Base-by-base conservation (phyloP, 2,888 invertebrate genomes). In the Melolontha melolontha region DNA sequence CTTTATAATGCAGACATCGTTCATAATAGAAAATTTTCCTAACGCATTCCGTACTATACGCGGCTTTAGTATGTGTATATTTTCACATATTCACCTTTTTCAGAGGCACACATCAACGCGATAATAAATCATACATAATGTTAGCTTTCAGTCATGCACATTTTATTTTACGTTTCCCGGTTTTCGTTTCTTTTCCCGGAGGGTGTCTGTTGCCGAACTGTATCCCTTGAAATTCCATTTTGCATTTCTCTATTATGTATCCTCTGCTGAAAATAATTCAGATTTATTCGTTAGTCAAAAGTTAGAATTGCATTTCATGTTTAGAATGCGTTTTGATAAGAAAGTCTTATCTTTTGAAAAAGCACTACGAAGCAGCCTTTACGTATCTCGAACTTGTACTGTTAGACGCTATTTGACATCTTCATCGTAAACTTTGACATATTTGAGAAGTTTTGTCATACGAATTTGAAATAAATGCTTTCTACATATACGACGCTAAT, bases 81-180 rank as follows among this genome's bases (percentile, higher is more conserved):
- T 51, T 51, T 12, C 51, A n/a, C 29, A 34, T 52, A n/a, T 52
- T 29, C 34, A 5, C 14, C 14, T 52, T 12, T 52, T 34, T 14
- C 34, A 14, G 34, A 34, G 29, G 51, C 34, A 52, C 51, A 52
- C 14, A 27, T 29, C 5, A 12, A 22, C 22, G 49, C 34, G 51
- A 14, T 29, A 52, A 52, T 52, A 52, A 52, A 52, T 52, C 51
- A 34, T 52, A 52, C 51, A 34, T 52, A 52, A 52, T 52, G 51
- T 52, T 51, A 12, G 51, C 29, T 52, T 52, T 52, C 51, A 52
- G 51, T 52, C 51, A 52, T 29, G 51, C 51, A 52, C 51, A 12
- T 52, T 52, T 52, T 52, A 29, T 52, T 52, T 12, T 52, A 52
- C 34, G 51, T 52, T 52, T 52, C 34, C 29, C n/a, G 12, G 51